Evolutionary conservation across 2,113 vertebrate species (phyloP).

Genomic region (Corynorhinus townsendii): DNA sequence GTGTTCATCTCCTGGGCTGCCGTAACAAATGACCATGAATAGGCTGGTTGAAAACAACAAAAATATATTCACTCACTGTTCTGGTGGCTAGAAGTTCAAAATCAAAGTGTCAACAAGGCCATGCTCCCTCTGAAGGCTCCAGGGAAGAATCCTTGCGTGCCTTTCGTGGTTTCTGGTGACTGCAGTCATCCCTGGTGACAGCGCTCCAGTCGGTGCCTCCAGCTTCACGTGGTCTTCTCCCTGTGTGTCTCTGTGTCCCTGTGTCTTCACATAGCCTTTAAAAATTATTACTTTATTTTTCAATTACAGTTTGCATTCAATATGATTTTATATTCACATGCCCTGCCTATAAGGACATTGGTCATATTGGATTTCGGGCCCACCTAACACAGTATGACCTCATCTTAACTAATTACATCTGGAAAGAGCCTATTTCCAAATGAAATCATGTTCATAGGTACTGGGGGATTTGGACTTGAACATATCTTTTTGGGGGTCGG

Average conservation of each 20-base stretch:
- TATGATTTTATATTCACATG: not conserved
- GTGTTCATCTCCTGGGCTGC: not conserved
- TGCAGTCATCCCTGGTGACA: fast-evolving
- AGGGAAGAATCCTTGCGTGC: too few relatives aligned
- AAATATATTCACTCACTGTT: not conserved
- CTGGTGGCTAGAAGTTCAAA: not conserved
- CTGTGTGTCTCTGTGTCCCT: not conserved
- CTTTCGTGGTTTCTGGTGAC: not conserved
- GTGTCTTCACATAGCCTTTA: not conserved
- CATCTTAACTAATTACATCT: not conserved
- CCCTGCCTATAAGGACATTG: not conserved
- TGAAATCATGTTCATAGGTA: not conserved
- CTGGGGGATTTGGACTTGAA: not conserved
- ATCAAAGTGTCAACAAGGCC: not conserved
- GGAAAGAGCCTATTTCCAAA: not conserved
- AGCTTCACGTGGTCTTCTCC: not conserved
- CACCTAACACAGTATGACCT: not conserved
- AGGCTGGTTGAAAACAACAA: not conserved
- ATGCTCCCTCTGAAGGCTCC: not conserved
- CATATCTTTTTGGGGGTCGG: not conserved
- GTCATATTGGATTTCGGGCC: not conserved
- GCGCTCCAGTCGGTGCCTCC: not conserved
- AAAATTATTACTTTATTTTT: not conserved
- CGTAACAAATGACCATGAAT: not conserved
- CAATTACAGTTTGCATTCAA: not conserved